These are phyloP conservation scores for Styela plicata DNA, from an alignment of 23 tunicate species.

Conservation along the genomic window DNA sequence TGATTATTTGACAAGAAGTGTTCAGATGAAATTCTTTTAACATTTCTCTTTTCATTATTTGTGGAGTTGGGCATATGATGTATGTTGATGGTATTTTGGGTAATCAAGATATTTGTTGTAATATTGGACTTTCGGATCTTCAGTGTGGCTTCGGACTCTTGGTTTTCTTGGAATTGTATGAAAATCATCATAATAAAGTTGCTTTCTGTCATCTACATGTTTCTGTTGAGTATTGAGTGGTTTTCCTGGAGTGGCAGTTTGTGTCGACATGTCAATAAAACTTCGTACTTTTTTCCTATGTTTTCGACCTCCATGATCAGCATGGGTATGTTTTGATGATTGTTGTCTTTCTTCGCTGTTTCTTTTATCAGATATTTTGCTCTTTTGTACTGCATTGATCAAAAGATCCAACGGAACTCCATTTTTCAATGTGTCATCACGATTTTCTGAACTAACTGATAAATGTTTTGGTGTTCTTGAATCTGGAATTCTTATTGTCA, in stretches of 20 bases:
- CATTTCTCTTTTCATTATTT: neutral
- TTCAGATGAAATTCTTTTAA: constrained; percentile 11
- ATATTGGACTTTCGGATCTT: neutral
- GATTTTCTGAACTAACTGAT: constrained; percentile 21
- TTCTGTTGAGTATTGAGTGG: neutral
- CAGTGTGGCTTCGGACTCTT: neutral
- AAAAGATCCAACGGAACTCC: constrained; percentile 13
- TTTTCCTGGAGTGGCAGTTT: neutral
- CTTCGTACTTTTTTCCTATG: constrained; percentile 9
- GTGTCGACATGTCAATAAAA: constrained; percentile 17
- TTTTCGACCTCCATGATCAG: neutral
- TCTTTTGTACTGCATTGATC: constrained; percentile 3
- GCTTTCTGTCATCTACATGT: neutral
- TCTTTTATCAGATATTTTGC: neutral
- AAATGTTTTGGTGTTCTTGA: constrained; percentile 7
- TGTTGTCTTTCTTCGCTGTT: neutral
- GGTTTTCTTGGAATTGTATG: constrained; percentile 4
- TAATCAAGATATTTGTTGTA: too few species aligned
- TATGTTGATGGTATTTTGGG: too few species aligned
- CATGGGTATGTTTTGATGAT: too few species aligned
- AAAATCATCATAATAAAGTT: constrained; percentile 13
- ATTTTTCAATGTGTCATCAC: constrained; percentile 18
- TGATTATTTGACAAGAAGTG: neutral
- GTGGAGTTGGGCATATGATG: too few species aligned
- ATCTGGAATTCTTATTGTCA: neutral